Conservation (phyloP, 1,140 invertebrate species). For the Caenorhabditis inopinata region DNA sequence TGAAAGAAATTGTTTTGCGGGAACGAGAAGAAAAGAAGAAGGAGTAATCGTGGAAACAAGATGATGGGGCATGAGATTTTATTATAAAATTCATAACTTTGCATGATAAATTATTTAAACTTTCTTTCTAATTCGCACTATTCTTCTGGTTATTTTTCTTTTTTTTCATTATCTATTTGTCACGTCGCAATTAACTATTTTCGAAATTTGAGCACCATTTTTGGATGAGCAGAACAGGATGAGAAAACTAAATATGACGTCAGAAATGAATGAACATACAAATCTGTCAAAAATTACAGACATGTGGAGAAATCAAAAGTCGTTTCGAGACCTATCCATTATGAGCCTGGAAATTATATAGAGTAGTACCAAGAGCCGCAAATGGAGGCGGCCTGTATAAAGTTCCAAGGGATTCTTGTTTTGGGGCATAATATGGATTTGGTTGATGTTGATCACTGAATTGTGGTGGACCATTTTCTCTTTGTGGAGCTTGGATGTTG, state of each 20-base stretch:
- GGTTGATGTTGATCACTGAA: background rate
- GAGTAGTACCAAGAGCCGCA: background rate
- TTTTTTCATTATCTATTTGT: too few species aligned
- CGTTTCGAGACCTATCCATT: background rate
- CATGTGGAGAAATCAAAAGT: too few species aligned
- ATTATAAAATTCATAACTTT: too few species aligned
- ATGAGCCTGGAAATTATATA: conserved; percentile 1
- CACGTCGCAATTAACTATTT: too few species aligned
- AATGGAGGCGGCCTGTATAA: background rate
- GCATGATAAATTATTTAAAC: too few species aligned
- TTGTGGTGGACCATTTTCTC: background rate
- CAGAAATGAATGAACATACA: background rate
- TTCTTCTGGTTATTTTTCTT: background rate
- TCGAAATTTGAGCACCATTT: background rate
- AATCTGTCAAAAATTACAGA: background rate
- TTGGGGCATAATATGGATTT: background rate
- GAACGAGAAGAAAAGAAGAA: background rate
- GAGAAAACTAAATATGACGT: background rate
- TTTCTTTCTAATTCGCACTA: too few species aligned
- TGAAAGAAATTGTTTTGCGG: background rate
- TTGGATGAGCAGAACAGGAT: conserved; percentile 15
- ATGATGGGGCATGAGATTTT: too few species aligned
- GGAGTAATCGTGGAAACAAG: too few species aligned
- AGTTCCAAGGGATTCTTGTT: background rate
- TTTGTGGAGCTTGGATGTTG: background rate